Conservation (phyloP, 1,140 invertebrate species). For the Bombus confusus region DNA sequence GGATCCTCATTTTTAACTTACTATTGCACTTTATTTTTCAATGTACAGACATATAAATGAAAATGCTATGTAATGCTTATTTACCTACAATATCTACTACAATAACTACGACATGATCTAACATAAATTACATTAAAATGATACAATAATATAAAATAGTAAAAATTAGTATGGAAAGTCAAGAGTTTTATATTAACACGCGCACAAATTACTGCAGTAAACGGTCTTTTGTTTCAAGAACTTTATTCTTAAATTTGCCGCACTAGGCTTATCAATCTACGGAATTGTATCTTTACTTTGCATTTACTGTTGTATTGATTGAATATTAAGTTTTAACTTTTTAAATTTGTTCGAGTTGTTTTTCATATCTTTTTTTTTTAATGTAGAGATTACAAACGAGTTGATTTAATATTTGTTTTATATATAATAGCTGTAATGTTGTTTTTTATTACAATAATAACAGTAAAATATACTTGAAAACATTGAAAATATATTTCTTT, state of each 20-base stretch:
- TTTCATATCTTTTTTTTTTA: slow-evolving; percentile 2
- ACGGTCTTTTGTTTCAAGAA: slow-evolving; percentile 14
- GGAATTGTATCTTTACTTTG: slow-evolving; percentile 22
- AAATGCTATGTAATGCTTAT: slow-evolving; percentile 72
- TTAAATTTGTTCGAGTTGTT: slow-evolving; percentile 18
- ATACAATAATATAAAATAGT: slow-evolving; percentile 70
- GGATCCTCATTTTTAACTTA: not conserved
- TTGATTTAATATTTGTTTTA: not conserved
- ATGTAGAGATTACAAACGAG: not conserved
- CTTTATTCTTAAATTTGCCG: slow-evolving; percentile 21
- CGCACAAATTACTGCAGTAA: slow-evolving; percentile 53
- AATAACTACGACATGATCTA: slow-evolving; percentile 54
- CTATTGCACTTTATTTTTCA: slow-evolving; percentile 75
- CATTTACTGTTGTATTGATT: slow-evolving; percentile 25
- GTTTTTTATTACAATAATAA: not conserved
- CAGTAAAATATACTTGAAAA: slow-evolving; percentile 1
- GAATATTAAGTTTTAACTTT: slow-evolving; percentile 12
- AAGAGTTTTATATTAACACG: slow-evolving; percentile 59
- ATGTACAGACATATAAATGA: slow-evolving; percentile 73
- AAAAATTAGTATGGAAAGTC: slow-evolving; percentile 72
- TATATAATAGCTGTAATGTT: not conserved
- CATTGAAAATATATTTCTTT: not conserved
- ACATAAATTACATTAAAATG: slow-evolving; percentile 67
- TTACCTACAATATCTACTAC: slow-evolving; percentile 50
- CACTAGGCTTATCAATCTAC: slow-evolving; percentile 1